These are phyloP conservation scores for Mnemiopsis leidyi DNA, from an alignment of 37 sponge, comb jelly and placozoan species.

Conservation along the genomic window DNA sequence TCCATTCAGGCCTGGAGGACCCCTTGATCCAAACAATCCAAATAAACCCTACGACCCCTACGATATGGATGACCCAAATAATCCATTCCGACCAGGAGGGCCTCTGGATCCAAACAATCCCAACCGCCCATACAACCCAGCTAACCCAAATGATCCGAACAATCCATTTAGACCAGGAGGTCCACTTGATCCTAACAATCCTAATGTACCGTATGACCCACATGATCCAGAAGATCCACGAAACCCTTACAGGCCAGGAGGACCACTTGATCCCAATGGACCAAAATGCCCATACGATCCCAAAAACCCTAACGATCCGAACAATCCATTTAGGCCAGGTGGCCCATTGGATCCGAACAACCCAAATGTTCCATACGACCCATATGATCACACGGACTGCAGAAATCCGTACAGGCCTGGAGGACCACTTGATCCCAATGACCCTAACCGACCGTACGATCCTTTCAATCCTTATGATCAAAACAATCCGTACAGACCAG, in stretches of 20 bases:
- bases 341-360: background rate
- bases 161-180: conserved; percentile 30
- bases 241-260: background rate
- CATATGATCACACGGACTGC: background rate
- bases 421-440: background rate
- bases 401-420: conserved; percentile 16
- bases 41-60: background rate
- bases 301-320: background rate
- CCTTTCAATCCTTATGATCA: background rate
- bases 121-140: background rate
- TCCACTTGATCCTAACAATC: background rate
- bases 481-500: conserved; percentile 26
- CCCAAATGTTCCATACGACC: conserved; percentile 16
- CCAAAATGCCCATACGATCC: background rate
- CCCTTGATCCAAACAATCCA: too few relatives aligned
- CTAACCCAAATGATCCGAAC: background rate
- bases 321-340: conserved; percentile 4
- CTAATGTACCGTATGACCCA: background rate
- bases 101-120: background rate
- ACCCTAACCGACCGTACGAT: conserved; percentile 11
- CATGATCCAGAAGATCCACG: background rate
- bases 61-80: background rate
- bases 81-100: background rate
- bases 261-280: background rate
- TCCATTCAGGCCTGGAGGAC: background rate